Evolutionary conservation across 2,797 vertebrate genomes (phyloP).

Genomic region (Lutra lutra): DNA sequence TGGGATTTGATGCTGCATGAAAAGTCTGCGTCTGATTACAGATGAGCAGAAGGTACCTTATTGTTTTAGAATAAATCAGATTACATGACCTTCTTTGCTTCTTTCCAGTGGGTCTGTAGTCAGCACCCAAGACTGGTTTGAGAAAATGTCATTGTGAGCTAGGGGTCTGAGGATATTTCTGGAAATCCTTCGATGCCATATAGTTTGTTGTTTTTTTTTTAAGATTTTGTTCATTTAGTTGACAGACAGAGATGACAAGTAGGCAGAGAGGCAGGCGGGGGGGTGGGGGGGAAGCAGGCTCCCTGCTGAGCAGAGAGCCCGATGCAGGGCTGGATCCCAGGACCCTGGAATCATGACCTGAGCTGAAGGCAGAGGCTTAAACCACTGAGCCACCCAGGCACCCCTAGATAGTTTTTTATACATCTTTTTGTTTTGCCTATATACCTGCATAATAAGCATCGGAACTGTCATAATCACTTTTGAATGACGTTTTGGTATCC

Average conservation of each 20-base stretch:
- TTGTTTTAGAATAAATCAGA: not conserved
- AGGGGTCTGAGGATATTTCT: constrained; percentile 7
- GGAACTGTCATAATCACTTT: not conserved
- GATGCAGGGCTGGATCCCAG: too few relatives aligned
- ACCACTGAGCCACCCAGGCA: too few relatives aligned
- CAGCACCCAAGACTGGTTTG: not conserved
- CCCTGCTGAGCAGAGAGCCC: too few relatives aligned
- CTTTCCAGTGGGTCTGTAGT: not conserved
- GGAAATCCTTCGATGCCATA: not conserved
- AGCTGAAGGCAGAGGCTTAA: too few relatives aligned
- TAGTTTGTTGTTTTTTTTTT: not conserved
- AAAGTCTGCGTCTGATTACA: not conserved
- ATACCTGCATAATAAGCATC: not conserved
- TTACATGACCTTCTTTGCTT: not conserved
- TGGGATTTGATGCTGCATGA: not conserved
- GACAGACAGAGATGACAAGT: too few relatives aligned
- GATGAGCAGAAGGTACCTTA: not conserved
- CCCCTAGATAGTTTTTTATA: not conserved
- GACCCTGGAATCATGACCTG: too few relatives aligned
- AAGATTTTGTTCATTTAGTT: too few relatives aligned
- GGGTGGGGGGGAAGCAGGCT: too few relatives aligned
- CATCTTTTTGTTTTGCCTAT: not conserved
- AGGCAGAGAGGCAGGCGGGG: too few relatives aligned
- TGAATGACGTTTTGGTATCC: not conserved
- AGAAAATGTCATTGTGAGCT: not conserved